Evolutionary conservation across 2,113 vertebrate species (phyloP).

Genomic region (Hypanus sabinus): DNA sequence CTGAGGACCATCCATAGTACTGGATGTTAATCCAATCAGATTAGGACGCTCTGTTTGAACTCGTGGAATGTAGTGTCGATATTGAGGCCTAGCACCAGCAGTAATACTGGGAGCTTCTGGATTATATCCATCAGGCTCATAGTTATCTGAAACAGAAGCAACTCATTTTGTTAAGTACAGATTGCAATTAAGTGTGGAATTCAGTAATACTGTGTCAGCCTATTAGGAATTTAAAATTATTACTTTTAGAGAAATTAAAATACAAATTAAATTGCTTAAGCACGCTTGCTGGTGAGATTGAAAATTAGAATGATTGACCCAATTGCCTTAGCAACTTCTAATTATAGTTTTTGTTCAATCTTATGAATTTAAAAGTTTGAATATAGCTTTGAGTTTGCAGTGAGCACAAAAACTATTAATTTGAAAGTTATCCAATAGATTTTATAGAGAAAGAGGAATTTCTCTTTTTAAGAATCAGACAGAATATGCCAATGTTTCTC

Average conservation of each 20-base stretch:
- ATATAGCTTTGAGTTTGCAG: too few species aligned
- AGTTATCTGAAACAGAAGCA: conserved; percentile 70
- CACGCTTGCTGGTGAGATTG: background rate
- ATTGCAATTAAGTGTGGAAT: background rate
- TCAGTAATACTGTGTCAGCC: background rate
- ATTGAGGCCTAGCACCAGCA: conserved; percentile 76
- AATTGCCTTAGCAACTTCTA: background rate
- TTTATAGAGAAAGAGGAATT: too few species aligned
- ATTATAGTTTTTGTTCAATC: too few species aligned
- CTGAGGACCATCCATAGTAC: conserved; percentile 76
- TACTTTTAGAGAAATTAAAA: background rate
- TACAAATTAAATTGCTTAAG: background rate
- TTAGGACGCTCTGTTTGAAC: conserved; percentile 89
- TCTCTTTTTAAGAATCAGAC: too few species aligned
- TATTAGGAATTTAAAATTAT: background rate
- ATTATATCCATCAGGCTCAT: conserved; percentile 96
- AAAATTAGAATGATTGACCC: background rate
- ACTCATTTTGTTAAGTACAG: background rate
- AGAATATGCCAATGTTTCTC: too few species aligned
- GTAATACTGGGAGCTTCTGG: conserved; percentile 97
- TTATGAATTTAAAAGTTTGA: too few species aligned
- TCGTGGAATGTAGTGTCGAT: conserved; percentile 90
- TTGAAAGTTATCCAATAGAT: too few species aligned
- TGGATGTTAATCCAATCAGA: conserved; percentile 91
- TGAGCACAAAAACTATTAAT: too few species aligned